Base-by-base conservation (phyloP, 2,797 vertebrate genomes). In the Girardinus metallicus region DNA sequence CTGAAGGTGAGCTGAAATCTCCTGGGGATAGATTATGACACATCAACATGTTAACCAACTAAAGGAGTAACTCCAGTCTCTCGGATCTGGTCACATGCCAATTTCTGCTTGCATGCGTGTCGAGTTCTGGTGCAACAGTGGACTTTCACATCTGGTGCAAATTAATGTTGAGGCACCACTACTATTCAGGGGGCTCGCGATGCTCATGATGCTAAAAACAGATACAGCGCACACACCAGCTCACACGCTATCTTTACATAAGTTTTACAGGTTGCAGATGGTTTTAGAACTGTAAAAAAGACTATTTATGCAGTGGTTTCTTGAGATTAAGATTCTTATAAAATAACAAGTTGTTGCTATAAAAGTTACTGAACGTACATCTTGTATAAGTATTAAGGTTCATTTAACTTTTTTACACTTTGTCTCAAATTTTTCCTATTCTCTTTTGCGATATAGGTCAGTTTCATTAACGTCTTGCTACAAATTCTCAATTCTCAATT, bases 71-170 rank as follows among this genome's bases (percentile, higher is more conserved):
- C 82, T 91, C 29, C 64, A 82, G 83, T 80, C 81, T 74, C 87
- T 90, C 79, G 75, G 80, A 87, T 79, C 44, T 49, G 34, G 44
- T 74, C 77, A 85, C 70, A 39, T 83, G 87, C 75, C 15, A 73
- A 53, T 81, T 82, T 82, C 81, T 88, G 88, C 92, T 89, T 87
- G 81, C 85, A 70, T 87, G 80, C 77, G 68, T 73, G 75, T 89
- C 71, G 85, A 73, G 81, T 87, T 84, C 86, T 82, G 84, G 87
- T 85, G 71, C 70, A 78, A 78, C 68, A 60, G 77, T 77, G 80
- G 84, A 91, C 81, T 88, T 91, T 90, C 53, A 94, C 94, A 95
- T 95, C 93, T 95, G 94, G 89, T 85, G 73, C n/a, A 51, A 81
- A 93, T 95, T 95, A 93, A 83, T 84, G 83, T 75, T 46, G 85